Evolutionary conservation across 2,113 vertebrate species (phyloP).

Genomic region (Rattus norvegicus): DNA sequence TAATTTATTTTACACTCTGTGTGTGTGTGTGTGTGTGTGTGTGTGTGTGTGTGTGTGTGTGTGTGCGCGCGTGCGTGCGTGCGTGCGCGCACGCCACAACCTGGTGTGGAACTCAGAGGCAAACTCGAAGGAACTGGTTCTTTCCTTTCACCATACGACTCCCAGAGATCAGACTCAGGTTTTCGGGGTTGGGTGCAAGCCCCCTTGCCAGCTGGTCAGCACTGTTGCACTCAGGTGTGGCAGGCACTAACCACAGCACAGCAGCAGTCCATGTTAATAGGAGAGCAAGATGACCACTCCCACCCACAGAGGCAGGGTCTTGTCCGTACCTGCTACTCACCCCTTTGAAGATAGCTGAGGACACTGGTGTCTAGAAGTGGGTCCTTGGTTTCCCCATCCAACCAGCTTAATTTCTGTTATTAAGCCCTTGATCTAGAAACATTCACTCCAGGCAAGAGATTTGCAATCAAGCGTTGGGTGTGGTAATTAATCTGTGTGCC

Average conservation of each 20-base stretch:
- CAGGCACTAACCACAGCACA: background rate
- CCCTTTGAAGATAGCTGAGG: background rate
- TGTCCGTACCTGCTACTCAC: background rate
- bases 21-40: too few relatives aligned
- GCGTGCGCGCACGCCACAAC: too few relatives aligned
- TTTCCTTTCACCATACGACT: background rate
- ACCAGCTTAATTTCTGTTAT: conserved; percentile 51
- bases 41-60: too few relatives aligned
- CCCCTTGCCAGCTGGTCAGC: background rate
- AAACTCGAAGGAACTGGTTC: background rate
- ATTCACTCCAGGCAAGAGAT: conserved; percentile 65
- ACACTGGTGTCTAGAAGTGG: background rate
- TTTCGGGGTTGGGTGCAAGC: background rate
- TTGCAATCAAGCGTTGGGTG: conserved; percentile 65
- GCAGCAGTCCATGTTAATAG: background rate
- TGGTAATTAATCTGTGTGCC: conserved; percentile 74
- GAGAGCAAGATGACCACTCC: background rate
- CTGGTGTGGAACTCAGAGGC: background rate
- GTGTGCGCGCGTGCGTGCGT: too few relatives aligned
- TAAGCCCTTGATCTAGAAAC: conserved; percentile 54
- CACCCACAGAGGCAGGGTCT: background rate
- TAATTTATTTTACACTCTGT: too few relatives aligned
- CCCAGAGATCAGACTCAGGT: background rate
- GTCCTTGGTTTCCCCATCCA: conserved; percentile 10
- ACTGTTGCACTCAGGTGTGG: background rate